Conservation (phyloP, 1,140 invertebrate species). For the Rhyacophila brunnea region DNA sequence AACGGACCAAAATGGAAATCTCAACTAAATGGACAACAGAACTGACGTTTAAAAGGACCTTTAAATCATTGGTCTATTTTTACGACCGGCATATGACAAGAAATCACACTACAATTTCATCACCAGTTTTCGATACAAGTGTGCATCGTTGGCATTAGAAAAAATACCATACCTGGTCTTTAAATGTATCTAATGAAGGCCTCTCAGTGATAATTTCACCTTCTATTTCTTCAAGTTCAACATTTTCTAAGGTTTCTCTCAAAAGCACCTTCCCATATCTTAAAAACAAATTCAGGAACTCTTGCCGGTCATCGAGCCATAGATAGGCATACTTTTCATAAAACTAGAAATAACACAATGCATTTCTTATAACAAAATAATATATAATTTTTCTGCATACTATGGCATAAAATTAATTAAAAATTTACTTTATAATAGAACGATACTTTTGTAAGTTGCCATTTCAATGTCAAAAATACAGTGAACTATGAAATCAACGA, state of each 20-base stretch:
- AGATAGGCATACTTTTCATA: conserved; percentile 59
- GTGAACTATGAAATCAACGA: too few relatives aligned
- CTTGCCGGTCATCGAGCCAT: conserved; percentile 67
- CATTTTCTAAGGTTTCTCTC: conserved; percentile 55
- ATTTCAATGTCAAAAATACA: too few relatives aligned
- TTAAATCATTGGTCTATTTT: too few relatives aligned
- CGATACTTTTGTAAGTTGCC: too few relatives aligned
- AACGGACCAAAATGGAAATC: too few relatives aligned
- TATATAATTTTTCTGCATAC: background rate
- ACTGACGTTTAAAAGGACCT: too few relatives aligned
- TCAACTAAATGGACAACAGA: too few relatives aligned
- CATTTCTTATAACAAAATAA: conserved; percentile 7
- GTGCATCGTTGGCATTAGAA: too few relatives aligned
- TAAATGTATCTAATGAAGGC: conserved; percentile 46
- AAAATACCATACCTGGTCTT: conserved; percentile 46
- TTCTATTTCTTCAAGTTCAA: conserved; percentile 56
- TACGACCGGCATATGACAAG: too few relatives aligned
- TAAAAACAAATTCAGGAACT: conserved; percentile 64
- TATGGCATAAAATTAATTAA: background rate
- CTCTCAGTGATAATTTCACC: conserved; percentile 49
- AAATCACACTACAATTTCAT: too few relatives aligned
- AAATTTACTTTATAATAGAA: background rate
- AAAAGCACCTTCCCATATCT: conserved; percentile 62
- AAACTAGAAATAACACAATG: conserved; percentile 38
- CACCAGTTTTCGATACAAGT: too few relatives aligned